Evolutionary conservation across 1,140 invertebrate species (phyloP).

Genomic region (Brachionus rubens): DNA sequence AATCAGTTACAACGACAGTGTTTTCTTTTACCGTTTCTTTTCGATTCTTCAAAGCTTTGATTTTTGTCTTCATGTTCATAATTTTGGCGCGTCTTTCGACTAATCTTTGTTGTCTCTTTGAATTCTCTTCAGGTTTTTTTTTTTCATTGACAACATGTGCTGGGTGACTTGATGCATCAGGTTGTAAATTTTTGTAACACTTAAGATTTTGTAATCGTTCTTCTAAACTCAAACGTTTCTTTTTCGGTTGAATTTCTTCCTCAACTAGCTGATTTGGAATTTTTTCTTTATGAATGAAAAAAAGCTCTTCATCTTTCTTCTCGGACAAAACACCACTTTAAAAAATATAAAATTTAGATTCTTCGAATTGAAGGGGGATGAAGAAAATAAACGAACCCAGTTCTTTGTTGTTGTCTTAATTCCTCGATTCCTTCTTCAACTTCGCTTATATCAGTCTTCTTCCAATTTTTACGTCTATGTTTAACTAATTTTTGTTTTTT

Average conservation of each 20-base stretch:
- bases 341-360: not conserved
- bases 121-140: not conserved
- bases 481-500: conserved; percentile 45
- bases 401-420: conserved; percentile 15
- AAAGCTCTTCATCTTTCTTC: conserved; percentile 37
- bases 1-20: not conserved
- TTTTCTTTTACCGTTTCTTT: conserved; percentile 4
- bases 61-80: not conserved
- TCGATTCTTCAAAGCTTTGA: not conserved
- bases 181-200: conserved; percentile 33
- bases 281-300: conserved; percentile 20
- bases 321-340: conserved; percentile 21
- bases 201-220: conserved; percentile 5
- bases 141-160: not conserved
- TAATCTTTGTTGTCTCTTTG: conserved; percentile 37
- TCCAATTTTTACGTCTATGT: conserved; percentile 44
- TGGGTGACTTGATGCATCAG: not conserved
- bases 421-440: conserved; percentile 38
- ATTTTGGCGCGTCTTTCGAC: not conserved
- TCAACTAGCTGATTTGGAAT: not conserved
- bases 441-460: conserved; percentile 26
- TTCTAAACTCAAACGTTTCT: not conserved
- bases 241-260: not conserved
- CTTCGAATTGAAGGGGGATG: not conserved
- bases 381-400: not conserved